Percentiles rank a stretch among this genome's conserved stretches.
Conservation (phyloP, 1,140 invertebrate genomes). For the Neocloeon triangulifer region DNA sequence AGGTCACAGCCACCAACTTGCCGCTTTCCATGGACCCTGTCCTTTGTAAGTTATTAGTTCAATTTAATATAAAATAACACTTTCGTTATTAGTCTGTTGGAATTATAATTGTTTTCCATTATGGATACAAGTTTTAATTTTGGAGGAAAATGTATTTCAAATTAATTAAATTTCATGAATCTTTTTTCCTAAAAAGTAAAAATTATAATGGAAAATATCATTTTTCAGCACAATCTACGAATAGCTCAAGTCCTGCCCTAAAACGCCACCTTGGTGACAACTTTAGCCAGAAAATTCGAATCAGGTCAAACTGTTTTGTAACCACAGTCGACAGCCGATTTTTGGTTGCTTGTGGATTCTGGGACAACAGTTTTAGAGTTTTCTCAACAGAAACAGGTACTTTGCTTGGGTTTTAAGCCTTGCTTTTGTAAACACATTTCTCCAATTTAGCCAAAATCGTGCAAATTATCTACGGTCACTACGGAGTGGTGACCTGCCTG, state of each 20-base stretch:
- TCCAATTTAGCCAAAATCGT: conserved; percentile 74
- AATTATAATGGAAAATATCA: too few species aligned
- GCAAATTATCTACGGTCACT: conserved; percentile 97
- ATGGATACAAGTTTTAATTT: conserved; percentile 1
- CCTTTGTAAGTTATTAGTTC: conserved; percentile 38
- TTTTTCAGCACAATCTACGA: conserved; percentile 37
- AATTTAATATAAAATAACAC: conserved; percentile 2
- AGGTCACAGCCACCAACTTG: conserved; percentile 49
- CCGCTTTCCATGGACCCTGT: conserved; percentile 93
- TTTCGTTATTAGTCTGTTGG: conserved; percentile 3
- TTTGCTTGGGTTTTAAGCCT: too few species aligned
- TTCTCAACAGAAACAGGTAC: conserved; percentile 89
- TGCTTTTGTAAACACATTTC: too few species aligned
- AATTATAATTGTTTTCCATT: conserved; percentile 5
- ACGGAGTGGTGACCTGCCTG: conserved; percentile 92
- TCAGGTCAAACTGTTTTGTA: conserved; percentile 85
- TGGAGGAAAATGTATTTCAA: too few species aligned
- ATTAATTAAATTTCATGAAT: too few species aligned
- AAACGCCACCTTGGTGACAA: conserved; percentile 86
- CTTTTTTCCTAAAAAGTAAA: too few species aligned
- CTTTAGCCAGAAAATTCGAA: conserved; percentile 84
- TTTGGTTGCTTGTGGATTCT: conserved; percentile 95
- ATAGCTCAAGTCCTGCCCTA: conserved; percentile 31
- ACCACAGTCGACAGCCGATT: conserved; percentile 93
- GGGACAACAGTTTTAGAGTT: conserved; percentile 97